A percentile compares a stretch with the other conserved stretches of the same genome.
These are phyloP conservation scores for Ormyrus thymus DNA, from an alignment of 2,888 invertebrate species.

Conservation along the genomic window DNA sequence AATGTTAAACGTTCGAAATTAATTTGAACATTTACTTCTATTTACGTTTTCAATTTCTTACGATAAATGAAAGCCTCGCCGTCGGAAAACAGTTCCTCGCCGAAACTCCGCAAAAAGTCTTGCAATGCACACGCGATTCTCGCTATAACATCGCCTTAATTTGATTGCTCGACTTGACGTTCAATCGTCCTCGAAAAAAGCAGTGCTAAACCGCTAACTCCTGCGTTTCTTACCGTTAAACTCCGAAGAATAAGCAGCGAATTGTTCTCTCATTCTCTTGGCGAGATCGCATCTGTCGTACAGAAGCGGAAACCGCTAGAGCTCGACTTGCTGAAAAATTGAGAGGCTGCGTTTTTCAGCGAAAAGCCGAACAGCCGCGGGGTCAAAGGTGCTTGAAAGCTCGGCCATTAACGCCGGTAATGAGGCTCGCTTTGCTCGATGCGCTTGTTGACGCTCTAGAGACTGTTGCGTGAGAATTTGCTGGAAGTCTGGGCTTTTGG, in stretches of 20 bases:
- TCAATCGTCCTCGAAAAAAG: slow-evolving; percentile 16
- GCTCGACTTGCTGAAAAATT: not conserved
- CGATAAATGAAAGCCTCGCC: too few species aligned
- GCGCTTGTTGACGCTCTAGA: not conserved
- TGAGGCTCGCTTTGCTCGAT: slow-evolving; percentile 34
- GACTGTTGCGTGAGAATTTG: not conserved
- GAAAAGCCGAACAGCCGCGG: not conserved
- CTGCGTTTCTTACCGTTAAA: slow-evolving; percentile 9
- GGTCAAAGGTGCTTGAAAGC: slow-evolving; percentile 48
- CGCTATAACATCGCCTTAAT: not conserved
- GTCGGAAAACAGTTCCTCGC: too few species aligned
- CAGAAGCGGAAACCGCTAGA: slow-evolving; percentile 4
- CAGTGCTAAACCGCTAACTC: not conserved
- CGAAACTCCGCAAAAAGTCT: too few species aligned
- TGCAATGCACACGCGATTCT: too few species aligned
- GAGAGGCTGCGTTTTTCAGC: not conserved
- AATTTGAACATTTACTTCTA: too few species aligned
- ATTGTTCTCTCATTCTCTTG: not conserved
- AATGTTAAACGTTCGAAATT: too few species aligned
- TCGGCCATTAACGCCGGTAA: slow-evolving; percentile 39
- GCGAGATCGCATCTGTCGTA: not conserved
- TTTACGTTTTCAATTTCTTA: too few species aligned
- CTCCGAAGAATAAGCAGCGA: not conserved
- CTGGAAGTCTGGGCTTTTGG: not conserved
- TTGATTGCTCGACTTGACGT: slow-evolving; percentile 8